Percentiles rank a stretch among this genome's conserved stretches.
Evolutionary conservation across 1,140 invertebrate species (phyloP).

Genomic region (Caenorhabditis tropicalis): DNA sequence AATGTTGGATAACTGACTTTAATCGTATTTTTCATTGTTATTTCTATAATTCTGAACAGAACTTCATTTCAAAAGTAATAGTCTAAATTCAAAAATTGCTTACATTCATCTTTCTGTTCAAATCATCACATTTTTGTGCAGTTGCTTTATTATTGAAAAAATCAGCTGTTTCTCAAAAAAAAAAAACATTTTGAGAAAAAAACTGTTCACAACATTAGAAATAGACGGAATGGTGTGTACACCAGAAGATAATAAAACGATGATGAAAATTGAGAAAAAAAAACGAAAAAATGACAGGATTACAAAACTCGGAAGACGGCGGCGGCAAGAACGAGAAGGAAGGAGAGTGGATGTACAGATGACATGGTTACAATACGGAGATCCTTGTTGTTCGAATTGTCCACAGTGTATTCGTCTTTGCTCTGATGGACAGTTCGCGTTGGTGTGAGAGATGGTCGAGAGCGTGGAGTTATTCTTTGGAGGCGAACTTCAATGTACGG

Average conservation of each 20-base stretch:
- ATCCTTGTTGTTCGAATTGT: conserved; percentile 1
- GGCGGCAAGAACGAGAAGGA: background rate
- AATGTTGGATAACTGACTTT: too few relatives aligned
- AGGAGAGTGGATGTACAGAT: background rate
- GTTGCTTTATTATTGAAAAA: too few relatives aligned
- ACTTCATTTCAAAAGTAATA: too few relatives aligned
- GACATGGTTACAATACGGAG: conserved; percentile 31
- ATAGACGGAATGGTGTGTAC: background rate
- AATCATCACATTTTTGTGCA: too few relatives aligned
- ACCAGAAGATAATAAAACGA: background rate
- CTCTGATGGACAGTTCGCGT: background rate
- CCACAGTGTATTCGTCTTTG: conserved; percentile 15
- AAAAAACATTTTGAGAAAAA: too few relatives aligned
- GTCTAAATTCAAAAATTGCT: too few relatives aligned
- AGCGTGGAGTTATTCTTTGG: background rate
- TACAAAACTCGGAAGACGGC: background rate
- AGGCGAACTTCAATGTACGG: conserved; percentile 58
- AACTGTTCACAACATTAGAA: background rate
- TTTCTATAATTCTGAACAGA: too few relatives aligned
- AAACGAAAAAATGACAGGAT: background rate
- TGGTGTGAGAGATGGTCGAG: background rate
- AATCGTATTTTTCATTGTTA: too few relatives aligned
- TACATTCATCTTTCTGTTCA: too few relatives aligned
- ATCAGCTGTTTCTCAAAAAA: too few relatives aligned
- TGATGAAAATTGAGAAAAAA: background rate